Evolutionary conservation across 2,797 vertebrate genomes (phyloP).

Genomic region (Ctenopoma multispine): DNA sequence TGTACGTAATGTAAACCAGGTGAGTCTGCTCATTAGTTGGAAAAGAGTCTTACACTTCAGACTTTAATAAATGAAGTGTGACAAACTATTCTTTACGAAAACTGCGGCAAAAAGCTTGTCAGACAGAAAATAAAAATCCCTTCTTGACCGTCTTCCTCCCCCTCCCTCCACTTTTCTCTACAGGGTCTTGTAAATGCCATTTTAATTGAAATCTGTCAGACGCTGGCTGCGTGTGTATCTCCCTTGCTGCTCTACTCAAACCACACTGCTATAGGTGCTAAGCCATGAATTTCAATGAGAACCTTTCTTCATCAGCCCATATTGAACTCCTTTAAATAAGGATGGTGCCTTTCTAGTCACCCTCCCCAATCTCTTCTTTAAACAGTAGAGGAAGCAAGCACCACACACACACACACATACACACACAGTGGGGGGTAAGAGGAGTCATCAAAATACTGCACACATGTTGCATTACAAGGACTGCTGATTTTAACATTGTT

Average conservation of each 20-base stretch:
- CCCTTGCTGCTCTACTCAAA: conserved; percentile 61
- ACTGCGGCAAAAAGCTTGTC: conserved; percentile 14
- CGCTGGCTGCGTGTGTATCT: conserved; percentile 66
- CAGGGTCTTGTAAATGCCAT: conserved; percentile 82
- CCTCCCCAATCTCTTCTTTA: conserved; percentile 80
- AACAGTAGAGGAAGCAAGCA: conserved; percentile 63
- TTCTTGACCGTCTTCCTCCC: not conserved
- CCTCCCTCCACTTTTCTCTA: conserved; percentile 45
- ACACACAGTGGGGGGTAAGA: conserved; percentile 1
- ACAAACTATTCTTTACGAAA: conserved; percentile 20
- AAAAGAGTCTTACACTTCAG: conserved; percentile 12
- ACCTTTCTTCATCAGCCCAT: conserved; percentile 77
- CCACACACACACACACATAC: conserved; percentile 29
- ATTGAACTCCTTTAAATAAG: conserved; percentile 81
- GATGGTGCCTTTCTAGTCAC: conserved; percentile 75
- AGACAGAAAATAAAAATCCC: conserved; percentile 14
- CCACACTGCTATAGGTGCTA: conserved; percentile 84
- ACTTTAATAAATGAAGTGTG: conserved; percentile 6
- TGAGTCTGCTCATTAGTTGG: no score
- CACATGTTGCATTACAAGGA: conserved; percentile 8
- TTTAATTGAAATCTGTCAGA: conserved; percentile 88
- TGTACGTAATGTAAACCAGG: no score
- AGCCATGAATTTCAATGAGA: conserved; percentile 90
- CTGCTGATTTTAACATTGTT: conserved; percentile 8
- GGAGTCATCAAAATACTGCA: conserved; percentile 3